A percentile compares a stretch with the other conserved stretches of the same genome.
Evolutionary conservation across 2,888 invertebrate species (phyloP).

Genomic region (Philereme transversata): DNA sequence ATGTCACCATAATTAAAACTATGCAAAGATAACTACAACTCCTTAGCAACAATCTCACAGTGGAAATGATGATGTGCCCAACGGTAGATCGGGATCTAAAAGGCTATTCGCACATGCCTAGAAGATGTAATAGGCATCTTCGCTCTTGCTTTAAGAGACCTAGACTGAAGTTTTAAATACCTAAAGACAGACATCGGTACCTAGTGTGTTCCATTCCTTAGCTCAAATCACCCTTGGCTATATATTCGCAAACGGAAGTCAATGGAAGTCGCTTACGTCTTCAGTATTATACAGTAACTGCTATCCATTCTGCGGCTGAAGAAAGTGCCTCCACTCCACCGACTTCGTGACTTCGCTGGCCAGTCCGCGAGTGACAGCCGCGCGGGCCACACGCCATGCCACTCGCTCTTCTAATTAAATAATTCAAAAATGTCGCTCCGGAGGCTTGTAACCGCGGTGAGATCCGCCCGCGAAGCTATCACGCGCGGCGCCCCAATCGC

Average conservation of each 20-base stretch:
- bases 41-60: too few species aligned
- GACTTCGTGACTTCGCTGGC: slow-evolving; percentile 18
- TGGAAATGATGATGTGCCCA: too few species aligned
- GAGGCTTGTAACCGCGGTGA: slow-evolving; percentile 69
- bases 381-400: slow-evolving; percentile 55
- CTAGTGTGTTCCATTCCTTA: too few species aligned
- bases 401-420: slow-evolving; percentile 42
- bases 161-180: too few species aligned
- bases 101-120: too few species aligned
- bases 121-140: too few species aligned
- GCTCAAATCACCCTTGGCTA: too few species aligned
- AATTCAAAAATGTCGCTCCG: slow-evolving; percentile 64
- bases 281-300: slow-evolving; percentile 47
- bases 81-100: too few species aligned
- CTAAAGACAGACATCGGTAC: too few species aligned
- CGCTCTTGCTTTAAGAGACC: too few species aligned
- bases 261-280: slow-evolving; percentile 24
- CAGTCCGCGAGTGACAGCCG: slow-evolving; percentile 58
- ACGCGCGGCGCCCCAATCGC: slow-evolving; percentile 70
- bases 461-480: slow-evolving; percentile 69
- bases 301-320: slow-evolving; percentile 22
- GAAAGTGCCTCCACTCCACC: slow-evolving; percentile 41
- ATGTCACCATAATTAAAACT: too few species aligned
- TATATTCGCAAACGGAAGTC: not conserved
- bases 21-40: too few species aligned